Conservation (phyloP, 2,888 invertebrate species). For the Phengaris alcon region DNA sequence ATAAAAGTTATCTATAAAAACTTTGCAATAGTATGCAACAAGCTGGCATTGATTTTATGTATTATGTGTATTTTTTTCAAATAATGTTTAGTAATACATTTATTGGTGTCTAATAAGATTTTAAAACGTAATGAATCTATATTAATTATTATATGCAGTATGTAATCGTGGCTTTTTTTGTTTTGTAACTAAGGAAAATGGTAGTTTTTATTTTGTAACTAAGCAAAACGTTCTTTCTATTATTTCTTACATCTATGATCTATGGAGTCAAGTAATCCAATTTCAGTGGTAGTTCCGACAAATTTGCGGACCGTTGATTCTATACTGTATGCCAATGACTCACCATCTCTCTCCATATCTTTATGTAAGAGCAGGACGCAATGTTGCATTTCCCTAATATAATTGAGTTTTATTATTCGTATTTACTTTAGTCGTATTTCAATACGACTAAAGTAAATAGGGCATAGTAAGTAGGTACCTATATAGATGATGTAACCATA, state of each 20-base stretch:
- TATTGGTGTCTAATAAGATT: no score
- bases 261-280: conserved; percentile 64
- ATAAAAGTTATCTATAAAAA: no score
- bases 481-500: neutral
- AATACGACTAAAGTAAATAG: neutral
- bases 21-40: no score
- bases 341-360: conserved; percentile 4
- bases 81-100: no score
- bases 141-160: no score
- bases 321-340: conserved; percentile 25
- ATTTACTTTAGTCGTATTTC: neutral
- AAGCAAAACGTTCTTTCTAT: neutral
- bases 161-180: no score
- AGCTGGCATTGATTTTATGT: no score
- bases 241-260: neutral
- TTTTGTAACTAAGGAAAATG: no score
- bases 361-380: conserved; percentile 9
- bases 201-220: no score
- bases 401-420: neutral
- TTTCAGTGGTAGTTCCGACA: conserved; percentile 71
- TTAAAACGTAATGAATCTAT: no score
- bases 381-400: conserved; percentile 2
- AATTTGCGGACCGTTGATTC: conserved; percentile 72
- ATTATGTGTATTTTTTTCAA: no score
- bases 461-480: neutral